Conservation (phyloP, 2,797 vertebrate species). For the Sternotherus odoratus region DNA sequence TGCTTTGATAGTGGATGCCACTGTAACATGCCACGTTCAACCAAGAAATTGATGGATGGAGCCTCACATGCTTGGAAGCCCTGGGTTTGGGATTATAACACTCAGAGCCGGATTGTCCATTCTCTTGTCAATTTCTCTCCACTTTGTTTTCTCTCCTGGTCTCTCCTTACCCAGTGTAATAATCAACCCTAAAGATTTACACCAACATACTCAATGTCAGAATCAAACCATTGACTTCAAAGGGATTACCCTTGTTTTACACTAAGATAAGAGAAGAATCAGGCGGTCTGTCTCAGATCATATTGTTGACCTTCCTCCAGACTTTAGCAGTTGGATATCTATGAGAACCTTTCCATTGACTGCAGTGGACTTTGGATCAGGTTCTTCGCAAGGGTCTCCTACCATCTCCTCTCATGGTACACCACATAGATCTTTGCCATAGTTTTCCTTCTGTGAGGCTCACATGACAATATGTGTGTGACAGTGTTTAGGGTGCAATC, state of each 20-base stretch:
- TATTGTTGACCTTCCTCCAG: not conserved
- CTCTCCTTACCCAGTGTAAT: not conserved
- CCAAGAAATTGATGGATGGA: not conserved
- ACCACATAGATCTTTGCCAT: not conserved
- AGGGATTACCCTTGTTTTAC: not conserved
- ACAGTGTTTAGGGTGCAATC: not conserved
- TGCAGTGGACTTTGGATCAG: not conserved
- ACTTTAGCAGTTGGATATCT: not conserved
- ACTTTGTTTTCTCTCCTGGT: slow-evolving; percentile 3
- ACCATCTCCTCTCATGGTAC: not conserved
- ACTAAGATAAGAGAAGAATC: not conserved
- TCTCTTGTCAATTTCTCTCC: not conserved
- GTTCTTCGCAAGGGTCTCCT: not conserved
- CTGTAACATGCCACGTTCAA: not conserved
- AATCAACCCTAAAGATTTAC: not conserved
- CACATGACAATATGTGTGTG: not conserved
- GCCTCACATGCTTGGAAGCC: slow-evolving; percentile 15
- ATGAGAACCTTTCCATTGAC: not conserved
- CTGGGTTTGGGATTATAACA: accelerated
- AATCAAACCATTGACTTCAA: not conserved
- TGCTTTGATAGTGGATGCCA: not conserved
- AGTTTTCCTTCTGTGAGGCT: not conserved
- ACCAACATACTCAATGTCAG: not conserved
- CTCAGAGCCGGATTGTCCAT: not conserved
- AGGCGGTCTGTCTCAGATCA: not conserved